Evolutionary conservation across 2,888 invertebrate genomes (phyloP).

Genomic region (Eupithecia dodoneata): DNA sequence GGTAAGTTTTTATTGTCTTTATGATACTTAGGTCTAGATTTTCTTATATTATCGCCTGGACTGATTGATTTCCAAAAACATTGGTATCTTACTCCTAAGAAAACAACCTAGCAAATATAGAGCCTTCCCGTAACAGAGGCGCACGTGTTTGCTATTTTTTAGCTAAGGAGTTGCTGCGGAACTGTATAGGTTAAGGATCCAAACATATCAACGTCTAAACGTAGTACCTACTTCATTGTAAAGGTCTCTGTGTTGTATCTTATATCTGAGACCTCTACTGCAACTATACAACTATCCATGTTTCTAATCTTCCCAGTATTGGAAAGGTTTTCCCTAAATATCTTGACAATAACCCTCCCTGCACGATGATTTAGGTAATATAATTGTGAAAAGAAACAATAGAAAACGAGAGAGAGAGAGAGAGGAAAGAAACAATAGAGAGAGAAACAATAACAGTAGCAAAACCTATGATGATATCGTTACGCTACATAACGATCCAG

Average conservation of each 20-base stretch:
- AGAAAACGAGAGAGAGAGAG: too few species aligned
- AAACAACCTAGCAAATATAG: not conserved
- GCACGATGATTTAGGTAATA: not conserved
- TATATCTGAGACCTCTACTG: not conserved
- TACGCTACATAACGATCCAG: slow-evolving; percentile 37
- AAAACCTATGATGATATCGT: slow-evolving; percentile 33
- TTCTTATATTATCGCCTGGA: not conserved
- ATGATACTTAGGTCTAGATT: not conserved
- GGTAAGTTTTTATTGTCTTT: not conserved
- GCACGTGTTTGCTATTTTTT: not conserved
- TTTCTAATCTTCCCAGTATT: too few species aligned
- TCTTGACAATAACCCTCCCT: not conserved
- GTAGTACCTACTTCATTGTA: not conserved
- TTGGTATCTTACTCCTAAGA: not conserved
- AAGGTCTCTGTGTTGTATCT: not conserved
- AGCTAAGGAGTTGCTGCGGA: not conserved
- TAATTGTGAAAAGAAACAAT: not conserved
- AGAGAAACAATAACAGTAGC: too few species aligned
- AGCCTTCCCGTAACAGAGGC: not conserved
- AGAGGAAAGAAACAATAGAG: not conserved
- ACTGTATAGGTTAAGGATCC: not conserved
- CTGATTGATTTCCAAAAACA: not conserved
- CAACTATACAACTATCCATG: too few species aligned
- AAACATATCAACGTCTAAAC: not conserved
- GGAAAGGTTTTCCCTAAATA: not conserved